Percentiles rank a stretch among this genome's conserved stretches.
phyloP scores from a whole-genome alignment of 2,113 vertebrate species.

The Hydrolagus affinis region DNA sequence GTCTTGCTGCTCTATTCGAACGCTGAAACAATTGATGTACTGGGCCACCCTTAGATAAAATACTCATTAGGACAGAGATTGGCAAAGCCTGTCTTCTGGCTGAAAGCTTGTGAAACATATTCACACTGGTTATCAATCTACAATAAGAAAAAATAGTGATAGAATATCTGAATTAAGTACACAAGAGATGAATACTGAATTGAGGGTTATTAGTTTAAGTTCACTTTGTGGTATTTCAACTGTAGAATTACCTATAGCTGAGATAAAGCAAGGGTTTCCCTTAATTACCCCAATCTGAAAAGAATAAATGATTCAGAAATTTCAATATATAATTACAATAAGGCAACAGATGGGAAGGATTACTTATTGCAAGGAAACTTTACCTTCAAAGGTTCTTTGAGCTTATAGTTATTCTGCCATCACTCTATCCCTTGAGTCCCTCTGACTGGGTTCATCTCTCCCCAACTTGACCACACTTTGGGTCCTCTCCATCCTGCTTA shows the following conservation, averaged over 20 bases:
- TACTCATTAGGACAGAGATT: conserved; percentile 32
- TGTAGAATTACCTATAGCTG: conserved; percentile 39
- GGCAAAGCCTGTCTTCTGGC: conserved; percentile 31
- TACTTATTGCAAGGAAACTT: conserved; percentile 29
- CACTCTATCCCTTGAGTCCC: no score
- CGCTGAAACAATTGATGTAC: conserved; percentile 26
- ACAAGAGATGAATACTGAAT: conserved; percentile 18
- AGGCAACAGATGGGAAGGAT: conserved; percentile 42
- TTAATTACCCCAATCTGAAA: conserved; percentile 50
- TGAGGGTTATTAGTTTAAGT: conserved; percentile 31
- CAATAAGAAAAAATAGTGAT: conserved; percentile 25
- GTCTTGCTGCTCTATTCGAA: not conserved
- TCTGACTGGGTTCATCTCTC: no score
- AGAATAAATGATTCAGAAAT: conserved; percentile 38
- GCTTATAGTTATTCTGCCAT: no score
- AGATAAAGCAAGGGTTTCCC: conserved; percentile 41
- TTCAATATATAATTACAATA: conserved; percentile 52
- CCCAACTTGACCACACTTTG: no score
- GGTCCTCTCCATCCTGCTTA: no score
- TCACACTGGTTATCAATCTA: conserved; percentile 28
- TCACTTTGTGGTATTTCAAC: conserved; percentile 38
- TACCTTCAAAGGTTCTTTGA: conserved; percentile 16
- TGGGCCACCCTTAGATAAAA: conserved; percentile 29
- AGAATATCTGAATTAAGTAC: conserved; percentile 28
- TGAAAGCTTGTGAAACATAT: conserved; percentile 31